These are phyloP conservation scores for Cerastoderma edule DNA, from an alignment of 2,888 invertebrate species.

Conservation along the genomic window DNA sequence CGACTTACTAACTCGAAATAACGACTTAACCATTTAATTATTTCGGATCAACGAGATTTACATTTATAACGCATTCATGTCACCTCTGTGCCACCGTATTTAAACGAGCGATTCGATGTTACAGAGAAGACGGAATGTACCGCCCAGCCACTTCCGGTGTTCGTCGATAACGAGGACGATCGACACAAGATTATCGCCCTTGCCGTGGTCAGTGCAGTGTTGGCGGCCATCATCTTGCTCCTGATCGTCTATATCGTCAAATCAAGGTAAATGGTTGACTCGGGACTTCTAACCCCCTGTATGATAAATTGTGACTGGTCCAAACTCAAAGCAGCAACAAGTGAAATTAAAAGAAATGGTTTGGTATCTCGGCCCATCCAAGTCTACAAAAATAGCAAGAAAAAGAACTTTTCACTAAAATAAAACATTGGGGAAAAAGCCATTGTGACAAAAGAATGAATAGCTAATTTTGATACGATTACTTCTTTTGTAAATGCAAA, in stretches of 20 bases:
- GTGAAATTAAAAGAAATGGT: neutral
- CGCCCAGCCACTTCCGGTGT: constrained; percentile 25
- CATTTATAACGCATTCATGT: no score
- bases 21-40: no score
- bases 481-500: no score
- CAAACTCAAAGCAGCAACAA: neutral
- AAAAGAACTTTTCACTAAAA: no score
- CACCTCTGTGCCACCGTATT: no score
- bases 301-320: neutral
- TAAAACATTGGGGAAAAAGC: no score
- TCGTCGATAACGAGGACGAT: constrained; percentile 14
- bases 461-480: no score
- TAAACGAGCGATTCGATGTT: constrained; percentile 13
- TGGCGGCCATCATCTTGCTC: constrained; percentile 57
- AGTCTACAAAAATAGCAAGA: neutral
- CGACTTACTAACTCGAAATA: no score
- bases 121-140: constrained; percentile 41
- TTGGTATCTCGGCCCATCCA: neutral
- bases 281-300: neutral
- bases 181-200: constrained; percentile 55
- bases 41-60: no score
- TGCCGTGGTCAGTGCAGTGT: constrained; percentile 63
- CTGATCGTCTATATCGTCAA: constrained; percentile 55
- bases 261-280: constrained; percentile 43
- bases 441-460: no score